Evolutionary conservation across 2,797 vertebrate genomes (phyloP), one percentile per base, ranked within the genome.

Genomic region (Amazonetta brasiliensis): DNA sequence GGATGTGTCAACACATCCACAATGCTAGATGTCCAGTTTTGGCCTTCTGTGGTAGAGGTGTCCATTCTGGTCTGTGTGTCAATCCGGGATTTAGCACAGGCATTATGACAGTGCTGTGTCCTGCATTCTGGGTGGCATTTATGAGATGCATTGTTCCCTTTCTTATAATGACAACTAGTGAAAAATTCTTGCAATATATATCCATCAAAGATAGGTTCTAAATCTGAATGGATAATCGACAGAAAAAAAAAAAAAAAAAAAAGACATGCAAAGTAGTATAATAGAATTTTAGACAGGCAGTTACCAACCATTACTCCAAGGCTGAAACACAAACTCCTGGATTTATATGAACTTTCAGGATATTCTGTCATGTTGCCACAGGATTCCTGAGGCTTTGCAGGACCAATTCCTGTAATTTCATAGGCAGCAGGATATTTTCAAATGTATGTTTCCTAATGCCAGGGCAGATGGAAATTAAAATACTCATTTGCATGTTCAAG

Each of bases 381-480:
- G 30, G 5, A 12, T 87, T 80, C 14, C 23, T 52, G 31, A 50
- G 68, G 22, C 30, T 69, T 78, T 30, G 15, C 39, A 64, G 18
- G 4, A 37, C 15, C 72, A 10, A 60, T 37, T 87, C 4, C 31
- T 87, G 31, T 68, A 48, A 25, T 72, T 20, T 91, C 7, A 35
- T 5, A 12, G 41, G 31, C 44, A 75, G 55, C 44, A 75, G 55
- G 33, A 43, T 41, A 66, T 89, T 84, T 84, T 87, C 12, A 30
- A 69, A 18, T 21, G 2, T 44, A 2, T 41, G 7, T 79, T 76
- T 91, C 19, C 10, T 67, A 79, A 50, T 59, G 43, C 75, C 31
- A 35, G 77, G 48, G n/a, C 20, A 59, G 33, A 55, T 83, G 21
- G 11, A 85, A 43, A 85, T 87, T 55, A 67, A 89, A 91, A 37